Evolutionary conservation across 2,888 invertebrate species (phyloP), one percentile per base, ranked within the genome.

Genomic region (Neocrepidodera transversa): DNA sequence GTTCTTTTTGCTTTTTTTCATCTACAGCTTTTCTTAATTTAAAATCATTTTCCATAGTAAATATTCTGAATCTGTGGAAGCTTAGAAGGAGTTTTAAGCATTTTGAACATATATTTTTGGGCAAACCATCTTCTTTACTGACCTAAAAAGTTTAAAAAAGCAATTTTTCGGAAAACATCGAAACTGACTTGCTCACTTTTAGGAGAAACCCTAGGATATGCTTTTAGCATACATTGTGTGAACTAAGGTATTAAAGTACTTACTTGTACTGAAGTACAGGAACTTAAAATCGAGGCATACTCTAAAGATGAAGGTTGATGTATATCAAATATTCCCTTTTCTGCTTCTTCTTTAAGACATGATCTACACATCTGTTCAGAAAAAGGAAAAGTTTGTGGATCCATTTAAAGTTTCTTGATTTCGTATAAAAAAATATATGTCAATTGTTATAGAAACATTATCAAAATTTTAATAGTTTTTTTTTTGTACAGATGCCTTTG

Each of bases 61-160:
- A 47, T 40, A 61, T 62, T 56, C 65, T 69, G 49, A 73, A 73
- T 49, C 70, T 67, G 36, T 72, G 71, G 20, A 71, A 68, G 10
- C 62, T 60, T 2, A 66, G 52, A 5, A 73, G 45, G 16, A 50
- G 55, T 18, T 64, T 68, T 13, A 68, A 56, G 38, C 74, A 74
- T 47, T 67, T 70, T 18, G 42, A 60, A 54, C 74, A 74, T 7
- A 74, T 72, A 26, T 64, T 50, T 17, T 62, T 52, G 4, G 74
- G 72, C 14, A 73, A 42, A 17, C 63, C 62, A 50, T 73, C 73
- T 11, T 65, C 63, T 35, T 60, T 58, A 26, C 60, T 56, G 23
- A 67, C 66, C 73, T 74, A 38, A 43, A 40, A 66, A 62, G 23
- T 42, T 23, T 23, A 23, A 23, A 5, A 6, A 23, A 23, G n/a